Base-by-base conservation (phyloP, 2,113 vertebrate species). In the Camarhynchus parvulus region DNA sequence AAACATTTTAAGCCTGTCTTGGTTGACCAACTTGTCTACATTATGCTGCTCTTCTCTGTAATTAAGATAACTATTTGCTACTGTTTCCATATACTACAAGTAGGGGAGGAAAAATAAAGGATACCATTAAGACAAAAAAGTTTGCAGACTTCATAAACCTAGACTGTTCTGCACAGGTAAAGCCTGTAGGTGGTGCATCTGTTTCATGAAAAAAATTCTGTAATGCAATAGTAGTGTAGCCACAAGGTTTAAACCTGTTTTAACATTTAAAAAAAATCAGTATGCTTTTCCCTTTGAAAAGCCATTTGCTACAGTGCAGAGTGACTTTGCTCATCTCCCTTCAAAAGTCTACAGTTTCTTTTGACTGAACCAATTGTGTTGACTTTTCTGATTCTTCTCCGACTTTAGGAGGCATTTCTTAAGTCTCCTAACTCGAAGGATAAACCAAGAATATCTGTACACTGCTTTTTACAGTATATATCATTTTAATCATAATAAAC, bases 1-100 rank as follows among this genome's bases (percentile, higher is more conserved):
- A 52, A 93, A 61, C 5, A 15, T 47, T 28, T 79, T 42, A 84
- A 87, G 31, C 21, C 27, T 66, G 35, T 35, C 35, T 35, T 35
- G 35, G 35, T 98, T 99, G 96, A 99, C 98, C 90, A 99, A 96
- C 86, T 98, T 98, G 95, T 98, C 98, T 82, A 96, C 90, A 19
- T 97, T 95, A 90, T 98, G 97, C 5, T 97, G 94, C 53, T 98
- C 97, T 63, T 98, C 98, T 20, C 97, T 95, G 3, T 96, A 98
- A 18, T 97, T 96, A 14, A 98, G 96, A 94, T 98, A 99, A 39
- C 11, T 24, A 14, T 94, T 97, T 79, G 98, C 92, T 83, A 98
- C 97, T 9, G 94, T 96, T 96, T 99, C 98, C 98, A 99, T 98
- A 76, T 97, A 97, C 98, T 99, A 59, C 30, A 92, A 42, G 47